Base-by-base conservation (phyloP, 2,888 invertebrate species). In the Imbricaverruca yamaguchii region DNA sequence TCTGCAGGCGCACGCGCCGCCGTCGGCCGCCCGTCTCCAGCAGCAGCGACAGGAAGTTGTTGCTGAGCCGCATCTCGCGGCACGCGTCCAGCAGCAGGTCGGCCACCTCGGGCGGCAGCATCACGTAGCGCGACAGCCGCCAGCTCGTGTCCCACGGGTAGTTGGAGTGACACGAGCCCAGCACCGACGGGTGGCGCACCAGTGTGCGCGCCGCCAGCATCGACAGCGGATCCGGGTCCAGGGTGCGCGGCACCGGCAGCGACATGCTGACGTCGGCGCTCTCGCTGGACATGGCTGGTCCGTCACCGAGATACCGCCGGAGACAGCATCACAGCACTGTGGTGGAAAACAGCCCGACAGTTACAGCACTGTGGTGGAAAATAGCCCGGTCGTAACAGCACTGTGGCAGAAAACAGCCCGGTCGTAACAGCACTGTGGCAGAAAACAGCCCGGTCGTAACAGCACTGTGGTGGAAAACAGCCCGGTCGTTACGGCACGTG, bases 31-130 rank as follows among this genome's bases (percentile, higher is more conserved):
- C 79, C 6, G 23, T 15, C 23, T 56, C 57, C 10, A 10, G 57
- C 57, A 79, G 79, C 23, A 57, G 79, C 57, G 57, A 59, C 13
- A 57, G n/a, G 25, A 56, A 79, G 79, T 56, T 6, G 79, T 59
- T 56, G 57, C 3, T 15, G 57, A 25, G 79, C 57, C 56, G 13
- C 13, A 79, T 57, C 13, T 25, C 13, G 57, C 79, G 79, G 25
- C 57, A 79, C 25, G 57, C 79, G 57, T n/a, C 57, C 79, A 79
- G 79, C 57, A 79, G 57, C 79, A 79, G 57, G 79, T 79, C 79
- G 79, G 57, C 79, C 79, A 79, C 56, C 79, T 79, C 79, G 18
- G 18, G 23, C 9, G 79, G n/a, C 79, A 79, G 57, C 79, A 79
- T n/a, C 23, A 79, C 79, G 79, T 79, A 59, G 8, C 57, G 57